Evolutionary conservation across 92 coral and sea anemone species (phyloP), one percentile per base, ranked within the genome.

Genomic region (Siderastrea siderea): DNA sequence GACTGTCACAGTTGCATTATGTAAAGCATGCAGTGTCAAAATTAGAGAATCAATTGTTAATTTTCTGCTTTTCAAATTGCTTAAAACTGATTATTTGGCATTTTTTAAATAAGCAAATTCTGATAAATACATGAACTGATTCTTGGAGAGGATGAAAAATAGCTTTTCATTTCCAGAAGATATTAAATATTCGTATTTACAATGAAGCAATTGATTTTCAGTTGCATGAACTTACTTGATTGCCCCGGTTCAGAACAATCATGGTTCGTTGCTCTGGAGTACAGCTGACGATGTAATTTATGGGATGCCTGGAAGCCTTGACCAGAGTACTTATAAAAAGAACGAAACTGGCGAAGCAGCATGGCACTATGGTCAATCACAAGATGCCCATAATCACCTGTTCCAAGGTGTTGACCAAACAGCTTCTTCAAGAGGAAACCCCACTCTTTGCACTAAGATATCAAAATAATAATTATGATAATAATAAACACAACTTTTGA

Each of bases 261-360:
- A 64, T 87, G 91, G 68, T 91, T 87, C 15, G 91, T 87, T 75
- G 91, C 91, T 64, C 73, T 87, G 45, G 91, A 82, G 73, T 75
- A 91, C 77, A 87, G 72, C 50, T 47, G 69, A n/a, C 91, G 86
- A 79, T 91, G 94, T 44, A 91, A 50, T 68, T 91, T 91, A 71
- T 91, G 94, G 17, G 89, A 87, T 4, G 91, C 84, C 58, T 91
- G 89, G 82, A 91, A 91, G 13, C 90, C 93, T 90, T 85, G 93
- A 50, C 79, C 82, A 83, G 89, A 89, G 75, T 81, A 77, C n/a
- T 88, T 52, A 57, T 81, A 73, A 68, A 74, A 66, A 50, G 83
- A 83, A 7, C 68, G 77, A 60, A 85, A 85, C 68, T 43, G 83
- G 83, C 83, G 59, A 19, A 86, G 84, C 47, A 86, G 48, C 90